phyloP scores from a whole-genome alignment of 2,797 vertebrate species.

The Cryptoprocta ferox region DNA sequence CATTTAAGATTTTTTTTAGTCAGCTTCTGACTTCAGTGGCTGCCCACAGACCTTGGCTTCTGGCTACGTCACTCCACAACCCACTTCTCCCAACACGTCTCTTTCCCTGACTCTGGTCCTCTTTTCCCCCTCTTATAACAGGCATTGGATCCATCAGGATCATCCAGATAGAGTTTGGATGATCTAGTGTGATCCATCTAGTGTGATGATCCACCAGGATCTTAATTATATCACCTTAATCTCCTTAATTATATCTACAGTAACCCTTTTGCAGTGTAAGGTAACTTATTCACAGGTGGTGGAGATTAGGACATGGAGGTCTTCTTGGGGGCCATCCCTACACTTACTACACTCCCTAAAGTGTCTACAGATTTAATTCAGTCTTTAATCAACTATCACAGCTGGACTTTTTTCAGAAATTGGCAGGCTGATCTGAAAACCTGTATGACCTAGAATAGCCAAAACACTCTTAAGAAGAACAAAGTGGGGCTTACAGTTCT shows the following conservation, averaged over 20 bases:
- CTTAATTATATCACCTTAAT: too few relatives aligned
- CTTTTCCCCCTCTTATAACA: background rate
- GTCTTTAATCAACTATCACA: background rate
- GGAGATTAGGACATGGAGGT: background rate
- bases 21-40: background rate
- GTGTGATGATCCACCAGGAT: too few relatives aligned
- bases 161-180: too few relatives aligned
- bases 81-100: background rate
- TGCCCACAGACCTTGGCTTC: background rate
- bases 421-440: background rate
- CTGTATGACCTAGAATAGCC: background rate
- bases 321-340: background rate
- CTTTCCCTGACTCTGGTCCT: background rate
- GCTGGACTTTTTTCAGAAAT: background rate
- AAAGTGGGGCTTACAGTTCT: background rate
- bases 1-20: background rate
- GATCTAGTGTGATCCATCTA: too few relatives aligned
- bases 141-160: background rate
- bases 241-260: background rate
- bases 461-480: background rate
- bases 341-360: background rate
- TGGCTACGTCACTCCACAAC: background rate
- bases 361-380: background rate
- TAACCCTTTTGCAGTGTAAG: background rate
- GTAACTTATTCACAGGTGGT: background rate